Base-by-base conservation (phyloP, 2,113 vertebrate genomes). In the Pseudorhombus dupliciocellatus region DNA sequence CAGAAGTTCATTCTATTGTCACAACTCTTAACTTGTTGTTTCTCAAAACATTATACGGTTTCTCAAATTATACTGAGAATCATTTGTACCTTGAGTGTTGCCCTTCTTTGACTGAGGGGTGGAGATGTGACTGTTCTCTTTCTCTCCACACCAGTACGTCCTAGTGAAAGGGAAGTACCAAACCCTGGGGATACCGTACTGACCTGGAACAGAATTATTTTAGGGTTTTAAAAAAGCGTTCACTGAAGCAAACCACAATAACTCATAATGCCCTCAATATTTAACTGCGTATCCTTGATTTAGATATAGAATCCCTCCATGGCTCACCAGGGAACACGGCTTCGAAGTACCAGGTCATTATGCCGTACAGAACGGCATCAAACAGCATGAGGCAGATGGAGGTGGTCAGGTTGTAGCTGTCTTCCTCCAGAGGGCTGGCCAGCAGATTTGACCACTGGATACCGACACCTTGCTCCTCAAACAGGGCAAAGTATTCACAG, bases 261-360 rank as follows among this genome's bases (percentile, higher is more conserved):
- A 65, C 12, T 64, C 18, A 16, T 31, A 25, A 16, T 25, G 16
- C 2, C 42, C 16, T 16, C 20, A 28, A 11, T n/a, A 22, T 48
- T 68, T 42, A 46, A 40, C 37, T 28, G 1, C 5, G 57, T 20
- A 56, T 21, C 6, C 26, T 0, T 5, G 6, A 52, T 50, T 62
- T n/a, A 42, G 2, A 57, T 62, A 5, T 22, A 53, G n/a, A 0
- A 1, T 5, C 14, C 18, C 26, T 48, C 22, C 4, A 21, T 4
- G 5, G 71, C 76, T 88, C 86, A 98, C 97, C 98, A 92, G 98
- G 98, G 77, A 98, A 98, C 54, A 99, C 97, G 0, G 96, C 93
- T 84, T 99, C 98, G 22, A 99, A 95, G 90, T 99, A 99, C 97
- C 97, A 98, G 0, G 97, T 99, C 95, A 99, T 95, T 70, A 97